Evolutionary conservation across 2,797 vertebrate genomes (phyloP).

Genomic region (Borostomias antarcticus): DNA sequence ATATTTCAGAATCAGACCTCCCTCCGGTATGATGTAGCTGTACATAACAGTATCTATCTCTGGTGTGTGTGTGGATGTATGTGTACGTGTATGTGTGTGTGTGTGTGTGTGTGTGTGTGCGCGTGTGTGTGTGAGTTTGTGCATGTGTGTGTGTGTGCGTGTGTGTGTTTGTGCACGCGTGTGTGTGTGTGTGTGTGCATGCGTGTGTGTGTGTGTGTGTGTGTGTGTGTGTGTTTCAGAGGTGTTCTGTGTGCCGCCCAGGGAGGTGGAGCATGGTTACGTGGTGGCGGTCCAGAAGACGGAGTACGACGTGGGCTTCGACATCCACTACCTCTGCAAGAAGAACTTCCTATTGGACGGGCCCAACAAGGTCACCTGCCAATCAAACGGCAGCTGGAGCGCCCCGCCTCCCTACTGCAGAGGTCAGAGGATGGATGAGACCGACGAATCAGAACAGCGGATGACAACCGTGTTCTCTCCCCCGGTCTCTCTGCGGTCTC

Average conservation of each 20-base stretch:
- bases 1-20: too few relatives aligned
- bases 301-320: slow-evolving; percentile 78
- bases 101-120: not conserved
- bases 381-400: slow-evolving; percentile 79
- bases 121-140: not conserved
- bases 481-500: not conserved
- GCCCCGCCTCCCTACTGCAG: slow-evolving; percentile 72
- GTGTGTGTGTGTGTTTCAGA: slow-evolving; percentile 51
- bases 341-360: slow-evolving; percentile 81
- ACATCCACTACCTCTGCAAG: slow-evolving; percentile 84
- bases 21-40: too few relatives aligned
- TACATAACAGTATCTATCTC: too few relatives aligned
- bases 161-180: not conserved
- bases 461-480: too few relatives aligned
- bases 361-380: slow-evolving; percentile 77
- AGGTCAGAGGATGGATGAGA: slow-evolving; percentile 60
- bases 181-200: too few relatives aligned
- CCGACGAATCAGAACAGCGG: too few relatives aligned
- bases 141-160: slow-evolving; percentile 7
- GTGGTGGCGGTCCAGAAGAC: slow-evolving; percentile 82
- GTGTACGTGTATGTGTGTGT: too few relatives aligned
- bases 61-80: not conserved
- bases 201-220: too few relatives aligned
- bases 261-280: slow-evolving; percentile 74
- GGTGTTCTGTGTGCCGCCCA: slow-evolving; percentile 75